Percentiles rank a stretch among this genome's conserved stretches.
Evolutionary conservation across 2,113 vertebrate genomes (phyloP).

Genomic region (Brachirus orientalis): DNA sequence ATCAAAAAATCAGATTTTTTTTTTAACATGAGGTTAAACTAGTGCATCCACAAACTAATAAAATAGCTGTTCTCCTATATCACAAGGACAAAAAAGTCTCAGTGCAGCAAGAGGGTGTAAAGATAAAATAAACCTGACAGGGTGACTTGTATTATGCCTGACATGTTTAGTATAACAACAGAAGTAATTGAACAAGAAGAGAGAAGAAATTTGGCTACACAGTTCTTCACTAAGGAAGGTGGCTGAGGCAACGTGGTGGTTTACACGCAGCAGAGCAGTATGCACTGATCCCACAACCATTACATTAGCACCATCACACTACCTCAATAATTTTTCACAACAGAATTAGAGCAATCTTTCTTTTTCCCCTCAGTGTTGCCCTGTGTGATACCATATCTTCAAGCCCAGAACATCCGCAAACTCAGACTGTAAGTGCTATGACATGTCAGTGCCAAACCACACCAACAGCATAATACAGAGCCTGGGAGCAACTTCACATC

Average conservation of each 20-base stretch:
- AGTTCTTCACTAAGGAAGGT: conserved; percentile 10
- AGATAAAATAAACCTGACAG: conserved; percentile 19
- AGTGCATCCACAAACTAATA: no score
- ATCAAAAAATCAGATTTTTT: no score
- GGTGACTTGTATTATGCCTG: neutral
- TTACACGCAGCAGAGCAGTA: neutral
- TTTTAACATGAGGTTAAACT: no score
- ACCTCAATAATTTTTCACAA: conserved; percentile 1
- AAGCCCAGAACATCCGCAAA: conserved; percentile 36
- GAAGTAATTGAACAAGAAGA: conserved; percentile 16
- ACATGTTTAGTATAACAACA: conserved; percentile 25
- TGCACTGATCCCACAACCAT: no score
- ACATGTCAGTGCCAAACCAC: conserved; percentile 52
- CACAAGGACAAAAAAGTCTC: conserved; percentile 4
- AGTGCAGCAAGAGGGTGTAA: conserved; percentile 3
- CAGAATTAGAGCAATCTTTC: conserved; percentile 18
- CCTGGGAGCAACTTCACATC: conserved; percentile 49
- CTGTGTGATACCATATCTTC: conserved; percentile 28
- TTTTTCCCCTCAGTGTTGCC: conserved; percentile 18
- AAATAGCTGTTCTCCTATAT: no score
- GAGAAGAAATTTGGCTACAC: conserved; percentile 27
- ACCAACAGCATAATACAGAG: conserved; percentile 26
- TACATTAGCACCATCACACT: conserved; percentile 1
- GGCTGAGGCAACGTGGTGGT: neutral
- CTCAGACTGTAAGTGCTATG: conserved; percentile 44